Base-by-base conservation (phyloP, 1,140 invertebrate species). In the Drosophila ironensis region DNA sequence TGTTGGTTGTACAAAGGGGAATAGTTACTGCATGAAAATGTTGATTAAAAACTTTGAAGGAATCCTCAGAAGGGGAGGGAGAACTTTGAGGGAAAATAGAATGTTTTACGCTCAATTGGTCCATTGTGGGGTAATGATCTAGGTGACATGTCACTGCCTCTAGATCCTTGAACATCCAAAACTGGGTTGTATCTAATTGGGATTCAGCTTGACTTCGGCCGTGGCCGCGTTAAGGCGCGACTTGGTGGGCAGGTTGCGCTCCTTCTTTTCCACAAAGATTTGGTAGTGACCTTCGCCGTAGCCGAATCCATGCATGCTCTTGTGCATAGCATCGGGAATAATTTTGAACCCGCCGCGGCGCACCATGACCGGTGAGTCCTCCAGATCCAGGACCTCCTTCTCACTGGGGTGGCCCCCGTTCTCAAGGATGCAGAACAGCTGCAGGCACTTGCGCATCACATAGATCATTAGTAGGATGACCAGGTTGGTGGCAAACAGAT, bases 181-280 rank as follows among this genome's bases (percentile, higher is more conserved):
- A n/a, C n/a, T n/a, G n/a, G 12, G 7, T 17, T 9, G 12, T n/a
- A 19, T 16, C 84, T 88, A 88, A 88, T 88, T 88, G 53, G 86
- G 86, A 88, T 88, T 88, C 42, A 88, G 75, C 64, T 88, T 88
- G n/a, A 86, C 78, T 86, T 88, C 86, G 52, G 86, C 86, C 25
- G 60, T 69, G 69, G 75, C 86, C 54, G 86, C 86, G 68, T 88
- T 88, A 1, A 88, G 47, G 48, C 86, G 86, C 11, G 86, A 80
- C 11, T 88, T 66, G 20, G 84, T 82, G 44, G 75, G 87, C 33
- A 87, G 47, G 57, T 84, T 87, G 17, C 86, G 86, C 50, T 88
- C 76, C 72, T 88, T 88, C 48, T 88, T 81, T 63, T 88, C 86
- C 66, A 88, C 86, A 16, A 88, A 88, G 24, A 88, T 87, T 72